Evolutionary conservation across 2,797 vertebrate species (phyloP), one percentile per base, ranked within the genome.

Genomic region (Lepus townsendii): DNA sequence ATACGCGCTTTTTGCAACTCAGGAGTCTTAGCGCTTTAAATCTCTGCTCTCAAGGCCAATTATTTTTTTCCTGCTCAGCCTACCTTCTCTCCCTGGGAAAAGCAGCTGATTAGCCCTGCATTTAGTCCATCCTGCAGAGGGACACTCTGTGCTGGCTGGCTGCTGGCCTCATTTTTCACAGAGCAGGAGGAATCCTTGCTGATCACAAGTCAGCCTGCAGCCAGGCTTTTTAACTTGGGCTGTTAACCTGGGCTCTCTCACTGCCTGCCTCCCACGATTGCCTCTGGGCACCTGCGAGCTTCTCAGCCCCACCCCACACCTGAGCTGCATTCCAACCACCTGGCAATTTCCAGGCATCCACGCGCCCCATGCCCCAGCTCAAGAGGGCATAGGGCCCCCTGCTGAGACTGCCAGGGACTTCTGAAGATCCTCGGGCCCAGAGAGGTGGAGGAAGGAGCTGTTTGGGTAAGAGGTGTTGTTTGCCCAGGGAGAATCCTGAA

Each of bases 31-130:
- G 54, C 57, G 88, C 90, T 93, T 88, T 95, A 93, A 91, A 88
- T 75, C 38, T 42, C 63, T 80, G 50, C 24, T 72, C 57, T n/a
- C 9, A 0, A 11, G 26, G 73, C 69, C 68, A 66, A 32, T 80
- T 50, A 38, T 93, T 75, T 52, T 7, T 95, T 96, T 82, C 83
- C 50, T 52, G 65, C 86, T 66, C 65, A 7, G 66, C 79, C 47
- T 90, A 94, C 1, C 3, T 96, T 87, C 84, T 63, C 65, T 93
- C 83, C 82, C 94, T 89, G 68, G 94, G 86, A 97, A 97, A 88
- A 76, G 65, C 85, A 90, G 95, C 96, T 97, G 97, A 98, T 98
- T 97, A 97, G 97, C 95, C 75, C 26, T 22, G 12, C 27, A 3
- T 27, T 10, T n/a, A 84, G 73, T 75, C 82, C 14, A 0, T 87